Evolutionary conservation across 2,113 vertebrate species (phyloP), one percentile per base, ranked within the genome.

Genomic region (Sigmodon hispidus): DNA sequence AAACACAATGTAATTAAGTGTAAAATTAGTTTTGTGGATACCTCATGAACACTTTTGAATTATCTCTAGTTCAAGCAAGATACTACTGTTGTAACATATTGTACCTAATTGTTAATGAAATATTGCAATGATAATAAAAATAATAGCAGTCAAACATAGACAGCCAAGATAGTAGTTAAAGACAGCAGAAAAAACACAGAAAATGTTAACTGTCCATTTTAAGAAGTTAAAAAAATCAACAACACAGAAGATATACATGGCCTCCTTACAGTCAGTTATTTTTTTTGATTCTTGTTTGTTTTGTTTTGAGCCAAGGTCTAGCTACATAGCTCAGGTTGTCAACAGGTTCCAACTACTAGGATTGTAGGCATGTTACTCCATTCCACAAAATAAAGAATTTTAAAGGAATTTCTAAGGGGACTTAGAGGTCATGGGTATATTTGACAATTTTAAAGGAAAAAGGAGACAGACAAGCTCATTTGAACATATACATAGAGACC

Each of bases 191-290:
- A 21, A 40, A 36, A 93, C 48, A 77, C 16, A 19, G 6, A 57
- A 75, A 87, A 67, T 26, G 4, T 57, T 31, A 67, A 65, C 15
- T 59, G 8, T 52, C 11, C 10, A 43, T 55, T n/a, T 93, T 45
- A 36, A 80, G 52, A 87, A 61, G 29, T 50, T 76, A 92, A 83
- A 59, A 85, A 94, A 84, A 48, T n/a, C n/a, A n/a, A n/a, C n/a
- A 63, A 95, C 70, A 61, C 7, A 73, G 48, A 77, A 88, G 87
- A 55, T n/a, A 91, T 31, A 19, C 0, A 22, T 15, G 0, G 3
- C 2, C 4, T 85, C 21, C 43, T 12, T 83, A 75, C 34, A 83
- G 26, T 55, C 7, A 77, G 55, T 11, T 72, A 6, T 29, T 50
- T 50, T 50, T 52, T 7, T 52, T 50, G 15, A 19, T 79, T 48